phyloP scores from a whole-genome alignment of 2,113 vertebrate species.

The Rhipidura dahli region DNA sequence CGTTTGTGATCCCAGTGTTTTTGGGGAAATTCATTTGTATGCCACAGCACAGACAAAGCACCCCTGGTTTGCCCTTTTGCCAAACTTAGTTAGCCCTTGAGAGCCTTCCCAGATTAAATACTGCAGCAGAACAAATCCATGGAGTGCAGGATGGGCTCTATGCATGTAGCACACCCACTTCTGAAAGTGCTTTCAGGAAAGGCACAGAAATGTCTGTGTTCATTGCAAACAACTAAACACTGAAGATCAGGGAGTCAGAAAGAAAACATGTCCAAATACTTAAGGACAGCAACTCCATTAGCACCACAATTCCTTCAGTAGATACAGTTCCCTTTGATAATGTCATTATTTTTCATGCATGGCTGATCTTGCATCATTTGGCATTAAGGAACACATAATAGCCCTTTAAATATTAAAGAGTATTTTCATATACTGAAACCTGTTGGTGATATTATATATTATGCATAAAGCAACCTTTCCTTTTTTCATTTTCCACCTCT shows the following conservation, averaged over 20 bases:
- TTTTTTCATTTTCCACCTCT: background rate
- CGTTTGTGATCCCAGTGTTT: background rate
- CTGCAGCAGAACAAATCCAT: background rate
- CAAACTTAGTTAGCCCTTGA: background rate
- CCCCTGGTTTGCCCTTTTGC: background rate
- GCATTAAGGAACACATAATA: background rate
- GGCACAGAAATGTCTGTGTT: background rate
- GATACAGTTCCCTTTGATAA: background rate
- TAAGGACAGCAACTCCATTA: background rate
- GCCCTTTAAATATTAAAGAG: slow-evolving; percentile 20
- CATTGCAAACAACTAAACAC: background rate
- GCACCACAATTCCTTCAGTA: background rate
- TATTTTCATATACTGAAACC: background rate
- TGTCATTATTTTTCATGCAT: background rate
- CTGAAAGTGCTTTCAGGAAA: background rate
- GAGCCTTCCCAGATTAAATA: background rate
- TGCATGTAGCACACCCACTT: background rate
- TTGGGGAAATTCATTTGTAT: background rate
- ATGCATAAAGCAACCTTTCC: background rate
- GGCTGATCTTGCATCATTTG: background rate
- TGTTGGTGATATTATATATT: background rate
- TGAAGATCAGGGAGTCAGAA: background rate
- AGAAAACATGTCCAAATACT: background rate
- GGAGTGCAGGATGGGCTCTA: background rate
- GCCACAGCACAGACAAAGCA: background rate